Conservation (phyloP, 2,888 invertebrate genomes). For the Deroplatys truncata region DNA sequence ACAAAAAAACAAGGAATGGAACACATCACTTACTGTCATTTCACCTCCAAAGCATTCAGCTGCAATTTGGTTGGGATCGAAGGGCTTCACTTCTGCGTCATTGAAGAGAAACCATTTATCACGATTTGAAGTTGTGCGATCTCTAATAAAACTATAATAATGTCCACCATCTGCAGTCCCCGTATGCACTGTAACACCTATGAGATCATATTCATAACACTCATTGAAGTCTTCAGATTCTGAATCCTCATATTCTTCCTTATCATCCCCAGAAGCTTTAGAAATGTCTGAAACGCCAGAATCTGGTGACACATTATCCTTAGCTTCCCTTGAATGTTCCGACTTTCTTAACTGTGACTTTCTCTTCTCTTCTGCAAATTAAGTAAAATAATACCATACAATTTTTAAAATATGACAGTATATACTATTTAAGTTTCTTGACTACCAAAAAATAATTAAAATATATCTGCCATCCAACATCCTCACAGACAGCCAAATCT, state of each 20-base stretch:
- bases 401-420: neutral
- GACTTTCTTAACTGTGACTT: constrained; percentile 47
- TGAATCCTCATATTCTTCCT: constrained; percentile 44
- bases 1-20: too few species aligned
- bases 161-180: constrained; percentile 98
- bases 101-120: constrained; percentile 93
- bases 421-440: too few species aligned
- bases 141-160: constrained; percentile 93
- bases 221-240: constrained; percentile 58
- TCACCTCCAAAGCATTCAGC: constrained; percentile 96
- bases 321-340: constrained; percentile 33
- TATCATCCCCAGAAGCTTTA: constrained; percentile 42
- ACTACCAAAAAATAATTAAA: too few species aligned
- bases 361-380: constrained; percentile 49
- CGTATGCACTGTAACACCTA: constrained; percentile 94
- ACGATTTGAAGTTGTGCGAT: constrained; percentile 62
- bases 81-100: constrained; percentile 90
- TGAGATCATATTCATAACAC: constrained; percentile 64
- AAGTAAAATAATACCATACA: neutral
- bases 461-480: too few species aligned
- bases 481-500: too few species aligned
- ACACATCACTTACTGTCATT: constrained; percentile 68
- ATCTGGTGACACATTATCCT: constrained; percentile 20
- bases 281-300: neutral
- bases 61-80: constrained; percentile 91